Percentiles rank a stretch among this genome's conserved stretches.
Conservation (phyloP, 2,113 vertebrate genomes). For the Sigmodon hispidus region DNA sequence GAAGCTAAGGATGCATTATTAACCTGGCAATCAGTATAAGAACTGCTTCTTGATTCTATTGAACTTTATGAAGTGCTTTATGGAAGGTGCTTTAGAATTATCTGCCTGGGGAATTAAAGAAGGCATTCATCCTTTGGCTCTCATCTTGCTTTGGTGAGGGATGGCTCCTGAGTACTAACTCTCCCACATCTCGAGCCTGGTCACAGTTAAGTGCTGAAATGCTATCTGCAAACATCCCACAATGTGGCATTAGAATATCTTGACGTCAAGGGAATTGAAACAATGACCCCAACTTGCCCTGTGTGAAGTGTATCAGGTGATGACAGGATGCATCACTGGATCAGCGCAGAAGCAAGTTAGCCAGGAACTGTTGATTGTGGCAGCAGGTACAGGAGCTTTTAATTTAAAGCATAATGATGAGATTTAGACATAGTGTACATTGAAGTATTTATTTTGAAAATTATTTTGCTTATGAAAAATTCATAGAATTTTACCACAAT, state of each 20-base stretch:
- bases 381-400: not conserved
- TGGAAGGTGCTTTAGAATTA: conserved; percentile 53
- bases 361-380: not conserved
- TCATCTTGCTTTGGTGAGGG: conserved; percentile 30
- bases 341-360: not conserved
- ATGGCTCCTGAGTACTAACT: not conserved
- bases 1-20: conserved; percentile 21
- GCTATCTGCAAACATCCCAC: conserved; percentile 43
- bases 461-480: not conserved
- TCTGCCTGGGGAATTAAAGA: conserved; percentile 33
- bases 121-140: conserved; percentile 35
- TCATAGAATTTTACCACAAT: not conserved
- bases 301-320: conserved; percentile 3
- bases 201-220: conserved; percentile 44
- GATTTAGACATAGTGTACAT: not conserved
- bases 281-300: not conserved
- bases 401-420: not conserved
- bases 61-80: conserved; percentile 67
- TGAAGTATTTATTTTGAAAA: not conserved
- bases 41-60: not conserved
- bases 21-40: conserved; percentile 29
- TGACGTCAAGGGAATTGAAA: conserved; percentile 12
- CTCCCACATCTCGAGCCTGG: not conserved
- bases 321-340: not conserved
- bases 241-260: conserved; percentile 43